A percentile compares a stretch with the other conserved stretches of the same genome.
Conservation (phyloP, 2,113 vertebrate genomes). For the Notothenia rossii region DNA sequence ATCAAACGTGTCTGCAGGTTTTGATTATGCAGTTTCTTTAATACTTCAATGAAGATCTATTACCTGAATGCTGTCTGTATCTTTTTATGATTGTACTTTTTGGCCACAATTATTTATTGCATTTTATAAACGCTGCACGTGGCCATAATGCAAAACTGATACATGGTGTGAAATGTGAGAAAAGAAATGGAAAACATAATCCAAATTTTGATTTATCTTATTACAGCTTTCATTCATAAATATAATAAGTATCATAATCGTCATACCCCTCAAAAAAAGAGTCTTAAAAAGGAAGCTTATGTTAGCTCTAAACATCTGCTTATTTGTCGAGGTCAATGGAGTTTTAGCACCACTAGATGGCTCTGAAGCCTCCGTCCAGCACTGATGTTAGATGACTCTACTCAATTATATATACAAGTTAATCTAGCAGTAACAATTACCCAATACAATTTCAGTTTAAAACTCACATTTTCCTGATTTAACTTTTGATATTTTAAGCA, state of each 20-base stretch:
- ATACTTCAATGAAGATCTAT: too few relatives aligned
- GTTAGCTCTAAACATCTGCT: too few relatives aligned
- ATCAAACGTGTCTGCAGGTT: slow-evolving; percentile 19
- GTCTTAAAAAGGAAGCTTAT: too few relatives aligned
- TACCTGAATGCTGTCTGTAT: not conserved
- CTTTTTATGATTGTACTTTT: not conserved
- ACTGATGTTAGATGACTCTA: not conserved
- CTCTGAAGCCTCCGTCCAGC: not conserved
- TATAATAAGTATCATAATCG: too few relatives aligned
- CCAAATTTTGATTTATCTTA: too few relatives aligned
- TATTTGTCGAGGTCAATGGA: not conserved
- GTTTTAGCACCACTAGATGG: slow-evolving; percentile 22
- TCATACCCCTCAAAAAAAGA: too few relatives aligned
- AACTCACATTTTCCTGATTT: too few relatives aligned
- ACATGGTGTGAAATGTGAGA: not conserved
- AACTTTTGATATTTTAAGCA: too few relatives aligned
- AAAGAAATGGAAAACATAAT: not conserved
- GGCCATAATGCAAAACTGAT: not conserved
- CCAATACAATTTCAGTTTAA: too few relatives aligned
- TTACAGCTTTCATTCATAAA: too few relatives aligned
- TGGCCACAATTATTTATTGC: not conserved
- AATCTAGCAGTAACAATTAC: not conserved
- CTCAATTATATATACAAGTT: not conserved
- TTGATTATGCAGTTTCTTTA: not conserved
- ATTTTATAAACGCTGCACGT: not conserved